phyloP scores from a whole-genome alignment of 1,140 invertebrate species.

The Dreissena rostriformis region DNA sequence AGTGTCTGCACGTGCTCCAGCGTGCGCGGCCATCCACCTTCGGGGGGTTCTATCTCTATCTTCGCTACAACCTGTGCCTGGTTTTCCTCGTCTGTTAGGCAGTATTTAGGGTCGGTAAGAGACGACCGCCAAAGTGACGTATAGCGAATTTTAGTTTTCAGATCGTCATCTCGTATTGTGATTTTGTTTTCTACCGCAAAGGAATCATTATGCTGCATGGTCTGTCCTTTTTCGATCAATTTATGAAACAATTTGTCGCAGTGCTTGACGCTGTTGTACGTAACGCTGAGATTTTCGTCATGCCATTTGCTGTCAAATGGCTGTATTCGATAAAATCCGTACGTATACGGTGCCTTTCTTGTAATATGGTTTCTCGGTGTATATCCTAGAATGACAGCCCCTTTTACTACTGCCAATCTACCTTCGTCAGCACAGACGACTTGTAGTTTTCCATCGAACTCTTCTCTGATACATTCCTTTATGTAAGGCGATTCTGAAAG shows the following conservation, averaged over 20 bases:
- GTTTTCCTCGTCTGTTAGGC: neutral
- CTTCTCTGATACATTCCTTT: neutral
- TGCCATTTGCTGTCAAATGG: neutral
- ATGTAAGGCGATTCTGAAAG: constrained; percentile 44
- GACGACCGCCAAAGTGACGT: constrained; percentile 9
- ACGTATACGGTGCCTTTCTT: neutral
- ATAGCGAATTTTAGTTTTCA: neutral
- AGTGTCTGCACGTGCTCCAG: neutral
- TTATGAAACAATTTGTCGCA: constrained; percentile 17
- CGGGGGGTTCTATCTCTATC: constrained; percentile 22
- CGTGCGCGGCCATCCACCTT: neutral
- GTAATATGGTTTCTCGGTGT: constrained; percentile 5
- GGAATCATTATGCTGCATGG: constrained; percentile 1
- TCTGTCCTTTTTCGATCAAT: constrained; percentile 17
- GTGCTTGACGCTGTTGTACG: neutral
- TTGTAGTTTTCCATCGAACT: neutral
- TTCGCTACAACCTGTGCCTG: neutral
- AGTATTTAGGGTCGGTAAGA: neutral
- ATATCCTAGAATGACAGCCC: constrained; percentile 23
- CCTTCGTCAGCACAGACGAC: constrained; percentile 3
- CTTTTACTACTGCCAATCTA: constrained; percentile 30
- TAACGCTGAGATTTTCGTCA: neutral
- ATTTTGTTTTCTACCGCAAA: neutral
- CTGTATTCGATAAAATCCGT: constrained; percentile 2
- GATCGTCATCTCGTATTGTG: neutral